Evolutionary conservation across 2,888 invertebrate genomes (phyloP), one percentile per base, ranked within the genome.

Genomic region (Nemurella pictetii): DNA sequence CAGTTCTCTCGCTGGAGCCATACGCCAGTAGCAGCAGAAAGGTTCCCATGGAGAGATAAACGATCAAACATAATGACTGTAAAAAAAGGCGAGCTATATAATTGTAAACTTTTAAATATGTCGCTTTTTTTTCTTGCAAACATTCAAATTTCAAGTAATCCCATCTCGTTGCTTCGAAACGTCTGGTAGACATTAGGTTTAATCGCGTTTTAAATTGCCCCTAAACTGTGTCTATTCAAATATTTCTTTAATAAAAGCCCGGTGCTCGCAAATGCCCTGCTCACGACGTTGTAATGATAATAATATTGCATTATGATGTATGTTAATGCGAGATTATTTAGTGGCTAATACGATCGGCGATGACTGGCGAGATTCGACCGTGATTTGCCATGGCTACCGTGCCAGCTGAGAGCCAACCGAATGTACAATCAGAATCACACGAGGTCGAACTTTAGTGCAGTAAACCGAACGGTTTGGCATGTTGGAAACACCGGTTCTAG

Each of bases 181-280:
- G 5, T 7, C 35, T 35, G 35, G 5, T 55, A 55, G 55, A 55
- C 55, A 55, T 55, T 15, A 55, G 55, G 55, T 55, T 55, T 75
- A 75, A 75, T 75, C 28, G 75, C 26, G 15, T 75, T 75, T 75
- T 75, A 75, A 75, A 75, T 75, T 75, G 75, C 75, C 75, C 75
- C 75, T 75, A 75, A 75, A 75, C 75, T 75, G 75, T 75, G 75
- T 75, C 75, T 75, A 75, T 75, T 75, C 75, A 75, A 75, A 75
- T 75, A 75, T 75, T 75, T 75, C 28, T 27, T 20, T 55, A 55
- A 55, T 55, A 55, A 55, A 55, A 55, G 55, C 9, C 55, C 55
- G 55, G 12, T 55, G 55, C 20, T 12, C 55, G 55, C 55, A 55
- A 55, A 55, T 55, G 55, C 55, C 15, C 9, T 55, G 55, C 55